Evolutionary conservation across 2,113 vertebrate species (phyloP).

Genomic region (Thunnus maccoyii): DNA sequence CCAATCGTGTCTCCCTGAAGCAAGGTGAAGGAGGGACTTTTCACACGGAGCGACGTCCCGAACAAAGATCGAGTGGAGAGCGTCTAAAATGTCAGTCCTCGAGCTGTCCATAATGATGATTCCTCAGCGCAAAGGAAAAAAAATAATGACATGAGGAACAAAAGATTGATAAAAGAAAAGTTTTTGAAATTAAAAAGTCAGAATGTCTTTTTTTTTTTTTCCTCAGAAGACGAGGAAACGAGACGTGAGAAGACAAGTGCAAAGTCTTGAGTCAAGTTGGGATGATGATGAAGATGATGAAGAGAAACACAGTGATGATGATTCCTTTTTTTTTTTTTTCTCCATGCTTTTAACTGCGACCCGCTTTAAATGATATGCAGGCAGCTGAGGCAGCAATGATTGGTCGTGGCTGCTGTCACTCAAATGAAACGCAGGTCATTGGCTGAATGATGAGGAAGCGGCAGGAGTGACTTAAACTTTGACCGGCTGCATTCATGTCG

Average conservation of each 20-base stretch:
- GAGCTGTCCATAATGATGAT: conserved; percentile 45
- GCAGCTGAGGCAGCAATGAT: conserved; percentile 61
- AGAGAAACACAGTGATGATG: conserved; percentile 8
- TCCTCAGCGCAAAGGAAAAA: conserved; percentile 48
- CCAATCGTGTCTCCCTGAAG: conserved; percentile 6
- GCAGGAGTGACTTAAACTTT: conserved; percentile 5
- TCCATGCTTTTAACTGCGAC: background rate
- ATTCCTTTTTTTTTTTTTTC: background rate
- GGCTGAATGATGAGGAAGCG: background rate
- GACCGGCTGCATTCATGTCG: conserved; percentile 51
- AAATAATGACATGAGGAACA: background rate
- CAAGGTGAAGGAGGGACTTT: background rate
- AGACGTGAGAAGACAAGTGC: conserved; percentile 3
- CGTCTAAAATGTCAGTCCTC: conserved; percentile 55
- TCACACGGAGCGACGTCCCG: conserved; percentile 7
- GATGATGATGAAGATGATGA: conserved; percentile 9
- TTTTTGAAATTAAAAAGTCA: conserved; percentile 50
- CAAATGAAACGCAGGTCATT: background rate
- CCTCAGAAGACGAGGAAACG: background rate
- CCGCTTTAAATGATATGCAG: conserved; percentile 57
- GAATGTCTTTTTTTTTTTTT: background rate
- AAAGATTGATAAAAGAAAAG: conserved; percentile 14
- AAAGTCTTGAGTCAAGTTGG: conserved; percentile 17
- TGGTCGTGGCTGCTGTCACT: conserved; percentile 4
- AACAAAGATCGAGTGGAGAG: conserved; percentile 16